Evolutionary conservation across 1,140 invertebrate species (phyloP).

Genomic region (Diabrotica virgifera): DNA sequence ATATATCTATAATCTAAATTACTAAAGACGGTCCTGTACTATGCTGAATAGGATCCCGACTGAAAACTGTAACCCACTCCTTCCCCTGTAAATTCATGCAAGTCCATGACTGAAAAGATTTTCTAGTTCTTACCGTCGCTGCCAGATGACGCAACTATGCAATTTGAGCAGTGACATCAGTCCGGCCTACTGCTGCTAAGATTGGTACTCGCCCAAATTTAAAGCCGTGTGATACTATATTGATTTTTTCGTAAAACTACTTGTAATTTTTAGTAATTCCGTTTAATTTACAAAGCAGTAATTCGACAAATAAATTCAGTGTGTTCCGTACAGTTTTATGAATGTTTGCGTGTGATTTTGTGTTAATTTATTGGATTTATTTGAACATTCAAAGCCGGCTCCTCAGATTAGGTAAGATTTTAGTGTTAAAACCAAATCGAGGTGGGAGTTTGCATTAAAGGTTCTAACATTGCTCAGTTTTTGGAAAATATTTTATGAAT

Average conservation of each 20-base stretch:
- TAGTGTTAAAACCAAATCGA: not conserved
- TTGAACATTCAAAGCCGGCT: constrained; percentile 6
- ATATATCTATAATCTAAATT: no score
- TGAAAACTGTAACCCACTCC: not conserved
- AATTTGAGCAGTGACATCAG: constrained; percentile 6
- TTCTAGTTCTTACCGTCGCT: not conserved
- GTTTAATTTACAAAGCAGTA: constrained; percentile 24
- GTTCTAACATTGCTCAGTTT: not conserved
- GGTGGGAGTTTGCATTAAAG: not conserved
- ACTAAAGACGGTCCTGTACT: no score
- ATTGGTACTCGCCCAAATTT: constrained; percentile 35
- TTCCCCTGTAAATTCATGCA: not conserved
- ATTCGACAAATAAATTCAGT: constrained; percentile 10
- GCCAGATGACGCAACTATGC: constrained; percentile 14
- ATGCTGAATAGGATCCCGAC: not conserved
- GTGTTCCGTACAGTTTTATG: constrained; percentile 1
- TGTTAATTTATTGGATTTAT: constrained; percentile 13
- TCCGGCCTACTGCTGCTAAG: constrained; percentile 3
- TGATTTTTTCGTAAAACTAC: constrained; percentile 35
- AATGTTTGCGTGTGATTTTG: constrained; percentile 6
- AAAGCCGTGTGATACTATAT: constrained; percentile 32
- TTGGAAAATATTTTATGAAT: not conserved
- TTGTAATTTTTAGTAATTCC: constrained; percentile 14
- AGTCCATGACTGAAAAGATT: not conserved
- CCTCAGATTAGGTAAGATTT: constrained; percentile 17